phyloP scores from a whole-genome alignment of 2,797 vertebrate species.

The Brachymystax lenok region DNA sequence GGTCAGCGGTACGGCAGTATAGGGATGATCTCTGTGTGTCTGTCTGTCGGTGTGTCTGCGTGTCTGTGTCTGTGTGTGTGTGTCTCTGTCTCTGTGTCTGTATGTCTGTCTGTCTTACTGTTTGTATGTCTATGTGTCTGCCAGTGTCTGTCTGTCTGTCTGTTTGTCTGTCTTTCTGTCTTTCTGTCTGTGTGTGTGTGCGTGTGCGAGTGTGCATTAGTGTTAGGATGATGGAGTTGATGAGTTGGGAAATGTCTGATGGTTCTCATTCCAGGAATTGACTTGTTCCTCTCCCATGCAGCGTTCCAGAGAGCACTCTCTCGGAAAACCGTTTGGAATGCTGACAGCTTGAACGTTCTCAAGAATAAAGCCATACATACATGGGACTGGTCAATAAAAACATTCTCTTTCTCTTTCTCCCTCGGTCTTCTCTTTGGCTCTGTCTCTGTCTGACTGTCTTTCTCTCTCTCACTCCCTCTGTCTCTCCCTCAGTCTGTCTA shows the following conservation, averaged over 20 bases:
- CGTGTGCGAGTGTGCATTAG: conserved; percentile 1
- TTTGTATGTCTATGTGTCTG: neutral
- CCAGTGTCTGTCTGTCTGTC: conserved; percentile 8
- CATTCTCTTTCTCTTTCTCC: too few relatives aligned
- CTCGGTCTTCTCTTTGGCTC: neutral
- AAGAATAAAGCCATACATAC: conserved; percentile 36
- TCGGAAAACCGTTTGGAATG: conserved; percentile 46
- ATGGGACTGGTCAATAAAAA: conserved; percentile 10
- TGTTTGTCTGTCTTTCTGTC: neutral
- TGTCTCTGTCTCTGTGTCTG: too few relatives aligned
- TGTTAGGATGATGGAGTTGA: conserved; percentile 6
- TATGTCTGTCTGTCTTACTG: too few relatives aligned
- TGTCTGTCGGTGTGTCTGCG: too few relatives aligned
- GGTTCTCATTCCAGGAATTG: conserved; percentile 22
- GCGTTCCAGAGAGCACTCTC: conserved; percentile 28
- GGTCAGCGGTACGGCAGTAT: too few relatives aligned
- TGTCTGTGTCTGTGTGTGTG: too few relatives aligned
- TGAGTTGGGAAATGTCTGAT: conserved; percentile 48
- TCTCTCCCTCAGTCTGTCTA: too few relatives aligned
- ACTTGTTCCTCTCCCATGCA: conserved; percentile 42
- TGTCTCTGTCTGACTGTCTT: too few relatives aligned
- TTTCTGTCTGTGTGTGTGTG: conserved; percentile 3
- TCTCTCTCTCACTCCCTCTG: too few relatives aligned
- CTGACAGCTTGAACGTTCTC: conserved; percentile 41
- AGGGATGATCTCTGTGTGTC: too few relatives aligned